Percentiles rank a stretch among this genome's conserved stretches.
These are phyloP conservation scores for Luscinia megarhynchos DNA, from an alignment of 2,797 vertebrate genomes.

Conservation along the genomic window DNA sequence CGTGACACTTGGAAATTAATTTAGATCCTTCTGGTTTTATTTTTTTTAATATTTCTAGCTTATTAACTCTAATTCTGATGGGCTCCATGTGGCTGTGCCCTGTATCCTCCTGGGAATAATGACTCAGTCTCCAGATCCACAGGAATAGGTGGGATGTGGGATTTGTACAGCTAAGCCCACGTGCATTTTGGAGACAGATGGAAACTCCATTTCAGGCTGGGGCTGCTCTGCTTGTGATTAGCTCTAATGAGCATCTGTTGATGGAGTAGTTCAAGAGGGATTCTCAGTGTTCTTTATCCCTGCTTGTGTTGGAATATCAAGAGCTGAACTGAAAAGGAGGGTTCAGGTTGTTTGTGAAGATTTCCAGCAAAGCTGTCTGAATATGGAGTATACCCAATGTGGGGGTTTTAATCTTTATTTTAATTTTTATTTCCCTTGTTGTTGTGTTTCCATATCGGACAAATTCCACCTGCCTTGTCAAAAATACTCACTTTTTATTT, in stretches of 20 bases:
- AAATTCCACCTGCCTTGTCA: not conserved
- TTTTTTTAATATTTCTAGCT: not conserved
- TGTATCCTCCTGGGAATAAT: not conserved
- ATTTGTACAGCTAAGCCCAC: slow-evolving; percentile 45
- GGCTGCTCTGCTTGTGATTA: not conserved
- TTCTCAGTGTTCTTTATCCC: not conserved
- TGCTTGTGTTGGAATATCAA: not conserved
- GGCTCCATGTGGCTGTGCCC: not conserved
- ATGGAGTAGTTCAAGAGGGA: slow-evolving; percentile 20
- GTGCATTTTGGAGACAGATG: slow-evolving; percentile 12
- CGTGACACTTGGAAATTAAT: not conserved
- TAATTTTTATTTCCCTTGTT: not conserved
- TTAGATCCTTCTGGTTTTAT: not conserved
- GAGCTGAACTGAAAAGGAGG: not conserved
- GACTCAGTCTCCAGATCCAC: slow-evolving; percentile 7
- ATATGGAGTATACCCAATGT: not conserved
- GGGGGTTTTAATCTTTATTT: not conserved
- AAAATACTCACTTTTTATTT: not conserved
- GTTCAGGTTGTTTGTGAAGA: not conserved
- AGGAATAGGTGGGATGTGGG: slow-evolving; percentile 42
- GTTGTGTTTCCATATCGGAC: accelerated
- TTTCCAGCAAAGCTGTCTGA: not conserved
- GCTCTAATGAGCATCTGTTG: slow-evolving; percentile 66
- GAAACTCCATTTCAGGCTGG: slow-evolving; percentile 30
- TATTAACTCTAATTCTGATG: not conserved